Base-by-base conservation (phyloP, 2,888 invertebrate genomes). In the Ochlodes sylvanus region DNA sequence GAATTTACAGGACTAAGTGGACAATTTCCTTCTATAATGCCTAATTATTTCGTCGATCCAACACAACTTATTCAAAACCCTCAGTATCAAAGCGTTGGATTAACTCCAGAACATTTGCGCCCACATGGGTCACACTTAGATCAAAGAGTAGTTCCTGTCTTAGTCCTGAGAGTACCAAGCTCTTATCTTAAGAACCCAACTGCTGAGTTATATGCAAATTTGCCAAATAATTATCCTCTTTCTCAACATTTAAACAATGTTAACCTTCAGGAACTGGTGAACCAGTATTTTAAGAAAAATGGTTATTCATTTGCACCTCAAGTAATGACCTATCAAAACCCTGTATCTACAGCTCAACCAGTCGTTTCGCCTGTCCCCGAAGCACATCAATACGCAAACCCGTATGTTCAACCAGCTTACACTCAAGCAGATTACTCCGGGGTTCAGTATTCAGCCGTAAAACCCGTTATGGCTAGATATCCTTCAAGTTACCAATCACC, bases 111-210 rank as follows among this genome's bases (percentile, higher is more conserved):
- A 71, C 85, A 94, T 73, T 88, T 94, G 32, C 85, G 83, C n/a
- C 79, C 83, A 47, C 89, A 88, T 44, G 87, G 85, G 14, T 78
- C 87, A 19, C 86, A 86, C 42, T 77, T 85, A 10, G 84, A 87
- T 65, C 88, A 90, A 52, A 86, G 89, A 75, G 92, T 94, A 2
- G 94, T 95, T 6, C 95, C 95, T 7, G 95, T 95, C 14, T 85
- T 95, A 71, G 94, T 95, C 19, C 76, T 95, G 47, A 89, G 94
- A 78, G 92, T 95, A 44, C 94, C 94, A 54, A 94, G 94, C 69
- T 94, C 94, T 6, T 94, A 94, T 66, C 77, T 95, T 0, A 88
- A 87, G 58, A 94, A 94, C 76, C 93, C 94, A 0, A 83, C 90
- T 7, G 92, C 92, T 32, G 94, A 93, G 72, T 75, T 95, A 1